Base-by-base conservation (phyloP, 2,797 vertebrate genomes). In the Capromys pilorides region DNA sequence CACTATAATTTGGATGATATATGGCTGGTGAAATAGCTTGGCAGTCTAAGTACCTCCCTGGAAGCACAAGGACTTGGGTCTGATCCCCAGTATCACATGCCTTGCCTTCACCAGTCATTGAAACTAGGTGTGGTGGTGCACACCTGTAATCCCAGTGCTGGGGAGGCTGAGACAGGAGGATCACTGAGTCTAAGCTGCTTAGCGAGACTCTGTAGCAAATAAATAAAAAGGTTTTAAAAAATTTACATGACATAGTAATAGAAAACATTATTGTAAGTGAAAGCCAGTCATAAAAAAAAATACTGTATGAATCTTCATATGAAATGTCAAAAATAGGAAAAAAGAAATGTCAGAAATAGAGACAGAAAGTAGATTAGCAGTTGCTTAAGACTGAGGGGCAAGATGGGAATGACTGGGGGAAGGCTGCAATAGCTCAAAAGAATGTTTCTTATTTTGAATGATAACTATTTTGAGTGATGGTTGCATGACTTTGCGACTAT, bases 391-490 rank as follows among this genome's bases (percentile, higher is more conserved):
- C 16, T 94, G n/a, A 90, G 28, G 39, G 59, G 77, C 67, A 79
- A 69, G 10, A 67, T 49, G 54, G 31, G 71, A 54, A 18, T 89
- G 61, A 92, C 1, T 66, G 3, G 5, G 33, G n/a, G 51, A 31
- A 8, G 28, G 41, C 4, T 4, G 18, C 79, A 83, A 83, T 28
- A 88, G 51, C 78, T 95, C 71, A 62, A 87, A 22, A 18, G 22
- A 83, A 73, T 61, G 62, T 54, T 94, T 94, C 71, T 93, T 57
- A 79, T 85, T 86, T 33, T 6, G 39, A 45, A 28, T 92, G 71
- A 95, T 19, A 36, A 86, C 91, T 90, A 81, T 85, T 39, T 94
- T 95, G 84, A 26, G 71, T 69, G 31, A 92, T 7, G n/a, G 36
- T 9, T 86, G 36, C 5, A 89, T 26, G 67, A 75, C 49, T 83